Conservation (phyloP, 2,888 invertebrate genomes). For the Sialis lutaria region DNA sequence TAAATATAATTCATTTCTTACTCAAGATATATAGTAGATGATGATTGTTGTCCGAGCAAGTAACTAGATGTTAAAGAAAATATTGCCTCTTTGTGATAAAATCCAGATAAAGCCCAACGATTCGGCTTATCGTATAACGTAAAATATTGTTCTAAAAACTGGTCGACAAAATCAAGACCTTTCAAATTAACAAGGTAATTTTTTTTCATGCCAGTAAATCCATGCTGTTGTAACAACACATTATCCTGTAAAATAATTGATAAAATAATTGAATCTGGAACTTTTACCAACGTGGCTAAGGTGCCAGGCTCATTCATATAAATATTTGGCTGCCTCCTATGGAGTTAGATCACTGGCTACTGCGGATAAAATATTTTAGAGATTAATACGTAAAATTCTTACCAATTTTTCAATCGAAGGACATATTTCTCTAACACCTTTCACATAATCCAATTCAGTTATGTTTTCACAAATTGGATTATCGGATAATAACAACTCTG, state of each 20-base stretch:
- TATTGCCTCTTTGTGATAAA: slow-evolving; percentile 45
- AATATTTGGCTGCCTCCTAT: neutral
- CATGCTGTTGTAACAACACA: slow-evolving; percentile 20
- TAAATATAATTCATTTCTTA: slow-evolving; percentile 10
- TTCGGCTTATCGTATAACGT: slow-evolving; percentile 42
- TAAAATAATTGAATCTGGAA: neutral
- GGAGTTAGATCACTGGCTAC: neutral
- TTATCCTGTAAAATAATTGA: slow-evolving; percentile 29
- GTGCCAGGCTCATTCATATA: neutral
- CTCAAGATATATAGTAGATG: slow-evolving; percentile 15
- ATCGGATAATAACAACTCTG: slow-evolving; percentile 38
- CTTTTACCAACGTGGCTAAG: neutral
- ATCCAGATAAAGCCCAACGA: slow-evolving; percentile 29
- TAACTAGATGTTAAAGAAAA: slow-evolving; percentile 36
- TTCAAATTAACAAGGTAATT: slow-evolving; percentile 33
- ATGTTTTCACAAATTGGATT: slow-evolving; percentile 54
- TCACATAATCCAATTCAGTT: slow-evolving; percentile 39
- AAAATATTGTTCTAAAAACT: slow-evolving; percentile 49
- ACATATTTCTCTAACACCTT: slow-evolving; percentile 31
- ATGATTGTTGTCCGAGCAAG: slow-evolving; percentile 15
- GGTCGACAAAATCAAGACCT: slow-evolving; percentile 32
- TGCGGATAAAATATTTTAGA: neutral
- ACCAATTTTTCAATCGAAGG: slow-evolving; percentile 32
- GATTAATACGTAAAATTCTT: slow-evolving; percentile 16
- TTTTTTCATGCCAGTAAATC: slow-evolving; percentile 26